These are phyloP conservation scores for Caenorhabditis panamensis DNA, from an alignment of 2,888 invertebrate species.

Conservation along the genomic window DNA sequence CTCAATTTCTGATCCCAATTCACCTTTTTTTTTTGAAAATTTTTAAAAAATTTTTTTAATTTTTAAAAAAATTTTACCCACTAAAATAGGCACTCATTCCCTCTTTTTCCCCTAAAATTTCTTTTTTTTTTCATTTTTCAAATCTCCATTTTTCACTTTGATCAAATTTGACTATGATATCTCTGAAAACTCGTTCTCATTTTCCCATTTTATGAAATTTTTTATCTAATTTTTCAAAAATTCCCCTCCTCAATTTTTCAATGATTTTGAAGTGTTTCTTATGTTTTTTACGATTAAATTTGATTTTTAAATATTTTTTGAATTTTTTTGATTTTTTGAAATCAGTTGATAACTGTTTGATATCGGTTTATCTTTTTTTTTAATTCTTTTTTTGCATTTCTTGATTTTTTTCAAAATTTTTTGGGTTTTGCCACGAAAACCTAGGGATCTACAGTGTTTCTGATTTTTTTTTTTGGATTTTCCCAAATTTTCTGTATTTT, in stretches of 20 bases:
- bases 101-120: not conserved
- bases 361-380: too few species aligned
- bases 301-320: slow-evolving; percentile 8
- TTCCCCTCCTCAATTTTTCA: not conserved
- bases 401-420: too few species aligned
- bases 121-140: too few species aligned
- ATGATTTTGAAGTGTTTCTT: not conserved
- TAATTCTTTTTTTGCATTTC: too few species aligned
- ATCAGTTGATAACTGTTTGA: not conserved
- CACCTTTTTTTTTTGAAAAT: not conserved
- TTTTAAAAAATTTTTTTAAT: not conserved
- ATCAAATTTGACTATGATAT: too few species aligned
- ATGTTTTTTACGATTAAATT: not conserved
- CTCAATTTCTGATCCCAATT: not conserved
- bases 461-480: not conserved
- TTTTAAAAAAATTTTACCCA: not conserved
- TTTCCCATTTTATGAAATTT: not conserved
- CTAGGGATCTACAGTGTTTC: too few species aligned
- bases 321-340: slow-evolving; percentile 1
- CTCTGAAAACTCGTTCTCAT: not conserved
- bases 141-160: not conserved
- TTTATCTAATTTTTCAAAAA: not conserved
- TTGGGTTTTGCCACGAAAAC: too few species aligned
- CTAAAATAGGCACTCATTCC: not conserved
- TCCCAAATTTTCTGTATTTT: not conserved